Evolutionary conservation across 2,888 invertebrate genomes (phyloP), one percentile per base, ranked within the genome.

Genomic region (Orthosia incerta): DNA sequence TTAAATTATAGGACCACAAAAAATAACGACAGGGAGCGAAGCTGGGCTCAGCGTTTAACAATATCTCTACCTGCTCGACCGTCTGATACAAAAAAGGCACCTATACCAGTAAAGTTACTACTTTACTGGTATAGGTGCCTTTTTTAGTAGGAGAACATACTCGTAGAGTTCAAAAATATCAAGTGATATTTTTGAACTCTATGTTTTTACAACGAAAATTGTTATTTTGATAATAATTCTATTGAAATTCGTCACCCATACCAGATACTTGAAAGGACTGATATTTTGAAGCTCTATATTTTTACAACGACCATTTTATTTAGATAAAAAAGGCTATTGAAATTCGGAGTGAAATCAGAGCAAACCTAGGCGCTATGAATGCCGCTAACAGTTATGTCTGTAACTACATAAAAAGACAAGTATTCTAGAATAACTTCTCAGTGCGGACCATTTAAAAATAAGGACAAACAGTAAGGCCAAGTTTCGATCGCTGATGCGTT

Each of bases 401-500:
- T 20, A 20, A 26, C 7, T 46, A 56, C 9, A 7, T 16, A 23
- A 4, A 12, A 7, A 50, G 9, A 65, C 53, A 51, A 46, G 39
- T 18, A 55, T n/a, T 50, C 55, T 61, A 55, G 46, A 80, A 50
- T 50, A 53, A 31, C 20, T 48, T n/a, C 45, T 26, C 55, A 16
- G 51, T 45, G 23, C 16, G 50, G 50, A 55, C 23, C 26, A 61
- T 56, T 16, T 64, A 59, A 74, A 82, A 69, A 20, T 53, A 82
- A 69, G 59, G 59, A 78, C 59, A 60, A 51, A 63, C 26, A 82
- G 53, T 50, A 79, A 65, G 63, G 64, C 53, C 79, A 71, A 57
- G 79, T 79, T 82, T 83, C 72, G 70, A 79, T 64, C 66, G 60
- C 51, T 65, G 64, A 63, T 68, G 75, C 45, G 61, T 80, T 60